Evolutionary conservation across 2,797 vertebrate genomes (phyloP), one percentile per base, ranked within the genome.

Genomic region (Rhodeus uyekii): DNA sequence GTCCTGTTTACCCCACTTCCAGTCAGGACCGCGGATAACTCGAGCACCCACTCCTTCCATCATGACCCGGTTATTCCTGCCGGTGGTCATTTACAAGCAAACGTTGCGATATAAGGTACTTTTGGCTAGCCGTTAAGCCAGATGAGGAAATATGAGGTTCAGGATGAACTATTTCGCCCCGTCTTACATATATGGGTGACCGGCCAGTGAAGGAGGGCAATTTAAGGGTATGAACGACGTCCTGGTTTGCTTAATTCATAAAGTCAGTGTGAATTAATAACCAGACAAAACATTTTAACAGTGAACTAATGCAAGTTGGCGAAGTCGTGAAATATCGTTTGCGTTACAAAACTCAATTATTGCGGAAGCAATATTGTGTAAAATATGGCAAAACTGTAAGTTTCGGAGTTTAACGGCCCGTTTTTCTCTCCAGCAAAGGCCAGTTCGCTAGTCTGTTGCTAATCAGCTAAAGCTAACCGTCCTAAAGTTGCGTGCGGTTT

Each of bases 1-100:
- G 84, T 99, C 98, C 96, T 99, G 98, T 89, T 99, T 99, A 5
- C 98, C 98, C 98, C 98, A 99, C 90, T 99, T 99, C 98, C 98
- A 99, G 92, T 99, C 98, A 1, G 98, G 98, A 91, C 98, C 98
- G 48, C 98, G 96, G 60, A 98, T 95, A 55, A 98, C 97, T 81
- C 98, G 95, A 13, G 98, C 97, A 29, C 98, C 98, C n/a, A 99
- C 98, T 85, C 98, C 98, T 89, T 99, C 98, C 96, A 99, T 98
- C 98, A 99, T 98, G 86, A 97, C 97, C 34, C 98, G 95, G 94
- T 99, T 99, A 88, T 99, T 99, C 93, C 98, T 95, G 64, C 97
- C 96, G 94, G 96, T 97, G 90, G 96, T 98, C 98, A 99, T 99
- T 93, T 91, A 85, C 27, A 50, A 87, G 85, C 75, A 72, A 46